Evolutionary conservation across 1,140 invertebrate species (phyloP).

Genomic region (Ceratina japonica): DNA sequence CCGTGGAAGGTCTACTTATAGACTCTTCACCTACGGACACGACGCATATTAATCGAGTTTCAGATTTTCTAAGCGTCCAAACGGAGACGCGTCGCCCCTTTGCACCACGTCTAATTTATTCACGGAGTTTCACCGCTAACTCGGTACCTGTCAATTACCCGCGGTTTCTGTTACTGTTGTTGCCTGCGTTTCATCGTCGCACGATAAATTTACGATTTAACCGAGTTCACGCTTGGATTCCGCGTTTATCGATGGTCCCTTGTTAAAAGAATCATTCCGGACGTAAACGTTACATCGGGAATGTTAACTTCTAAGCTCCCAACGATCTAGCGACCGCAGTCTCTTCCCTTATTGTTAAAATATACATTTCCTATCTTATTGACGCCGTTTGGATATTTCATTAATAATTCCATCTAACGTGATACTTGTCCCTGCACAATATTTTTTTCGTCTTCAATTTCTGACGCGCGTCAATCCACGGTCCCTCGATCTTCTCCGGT

Average conservation of each 20-base stretch:
- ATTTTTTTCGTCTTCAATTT: background rate
- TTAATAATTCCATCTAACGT: constrained; percentile 22
- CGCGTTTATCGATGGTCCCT: background rate
- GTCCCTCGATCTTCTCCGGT: background rate
- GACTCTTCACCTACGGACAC: constrained; percentile 73
- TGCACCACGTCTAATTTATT: constrained; percentile 58
- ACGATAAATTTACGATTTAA: constrained; percentile 22
- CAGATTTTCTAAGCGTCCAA: constrained; percentile 64
- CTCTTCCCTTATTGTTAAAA: background rate
- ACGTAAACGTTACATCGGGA: background rate
- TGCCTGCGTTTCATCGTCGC: constrained; percentile 24
- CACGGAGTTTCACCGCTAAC: constrained; percentile 54
- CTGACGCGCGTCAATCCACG: background rate
- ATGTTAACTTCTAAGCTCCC: background rate
- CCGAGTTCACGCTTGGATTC: background rate
- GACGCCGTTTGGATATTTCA: background rate
- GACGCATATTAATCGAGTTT: constrained; percentile 79
- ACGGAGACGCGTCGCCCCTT: constrained; percentile 47
- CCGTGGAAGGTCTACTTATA: constrained; percentile 74
- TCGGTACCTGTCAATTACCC: constrained; percentile 53
- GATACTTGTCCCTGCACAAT: constrained; percentile 1
- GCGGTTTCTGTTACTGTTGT: constrained; percentile 49
- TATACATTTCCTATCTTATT: constrained; percentile 1
- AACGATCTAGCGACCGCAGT: background rate
- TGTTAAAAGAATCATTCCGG: background rate